Evolutionary conservation across 2,888 invertebrate species (phyloP).

Genomic region (Brachypalpus laphriformis): DNA sequence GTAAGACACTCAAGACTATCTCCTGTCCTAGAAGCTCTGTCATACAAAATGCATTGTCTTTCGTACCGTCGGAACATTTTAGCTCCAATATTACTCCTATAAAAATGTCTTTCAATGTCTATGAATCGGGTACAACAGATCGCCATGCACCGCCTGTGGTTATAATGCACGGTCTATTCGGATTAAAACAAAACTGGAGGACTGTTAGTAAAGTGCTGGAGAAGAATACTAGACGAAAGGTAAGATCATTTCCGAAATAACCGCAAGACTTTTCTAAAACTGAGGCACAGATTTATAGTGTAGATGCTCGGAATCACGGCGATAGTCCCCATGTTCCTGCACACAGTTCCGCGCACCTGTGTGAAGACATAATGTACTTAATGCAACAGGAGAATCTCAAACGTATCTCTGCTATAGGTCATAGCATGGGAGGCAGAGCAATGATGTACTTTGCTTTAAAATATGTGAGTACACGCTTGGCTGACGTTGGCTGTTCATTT

Average conservation of each 20-base stretch:
- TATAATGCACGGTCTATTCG: slow-evolving; percentile 94
- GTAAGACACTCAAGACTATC: too few species aligned
- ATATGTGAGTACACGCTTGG: slow-evolving; percentile 86
- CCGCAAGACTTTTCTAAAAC: not conserved
- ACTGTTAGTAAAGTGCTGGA: slow-evolving; percentile 88
- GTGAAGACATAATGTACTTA: slow-evolving; percentile 88
- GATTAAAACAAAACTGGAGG: slow-evolving; percentile 94
- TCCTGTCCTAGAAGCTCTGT: too few species aligned
- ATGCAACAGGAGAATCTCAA: slow-evolving; percentile 86
- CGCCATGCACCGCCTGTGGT: slow-evolving; percentile 86
- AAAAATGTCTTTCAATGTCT: slow-evolving; percentile 87
- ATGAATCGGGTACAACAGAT: slow-evolving; percentile 84
- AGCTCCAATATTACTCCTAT: slow-evolving; percentile 82
- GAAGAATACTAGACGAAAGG: slow-evolving; percentile 84
- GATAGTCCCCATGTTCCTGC: slow-evolving; percentile 92
- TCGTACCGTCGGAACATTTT: slow-evolving; percentile 3
- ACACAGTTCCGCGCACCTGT: slow-evolving; percentile 90
- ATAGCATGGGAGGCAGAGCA: slow-evolving; percentile 98
- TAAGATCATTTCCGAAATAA: slow-evolving; percentile 75
- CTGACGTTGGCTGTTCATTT: not conserved
- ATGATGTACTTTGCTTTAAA: slow-evolving; percentile 93
- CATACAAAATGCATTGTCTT: too few species aligned
- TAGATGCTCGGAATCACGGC: slow-evolving; percentile 98
- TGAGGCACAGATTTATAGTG: slow-evolving; percentile 81
- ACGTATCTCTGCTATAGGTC: slow-evolving; percentile 90